Conservation (phyloP, 2,888 invertebrate genomes). For the Pyrrhosoma nymphula region DNA sequence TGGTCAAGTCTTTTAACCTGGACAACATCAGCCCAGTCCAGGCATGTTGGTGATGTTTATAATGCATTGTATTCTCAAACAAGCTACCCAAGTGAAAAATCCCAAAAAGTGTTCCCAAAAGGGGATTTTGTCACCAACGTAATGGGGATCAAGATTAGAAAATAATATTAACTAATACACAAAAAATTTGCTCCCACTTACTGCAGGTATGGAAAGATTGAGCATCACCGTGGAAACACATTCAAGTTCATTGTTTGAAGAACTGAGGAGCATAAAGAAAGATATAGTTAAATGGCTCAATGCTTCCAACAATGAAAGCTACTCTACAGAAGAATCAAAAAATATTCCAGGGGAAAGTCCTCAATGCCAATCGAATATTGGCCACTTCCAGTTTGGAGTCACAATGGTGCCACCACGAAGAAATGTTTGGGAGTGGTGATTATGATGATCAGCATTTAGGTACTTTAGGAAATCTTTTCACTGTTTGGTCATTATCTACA, state of each 20-base stretch:
- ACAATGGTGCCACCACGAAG: neutral
- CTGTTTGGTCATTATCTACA: too few species aligned
- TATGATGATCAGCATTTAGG: neutral
- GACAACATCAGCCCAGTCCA: too few species aligned
- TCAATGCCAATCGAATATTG: neutral
- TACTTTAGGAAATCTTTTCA: too few species aligned
- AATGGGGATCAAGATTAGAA: too few species aligned
- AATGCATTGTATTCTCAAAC: too few species aligned
- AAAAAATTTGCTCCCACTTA: neutral
- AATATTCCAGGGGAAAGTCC: neutral
- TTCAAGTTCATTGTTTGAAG: neutral
- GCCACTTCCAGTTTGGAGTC: neutral
- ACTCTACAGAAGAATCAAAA: neutral
- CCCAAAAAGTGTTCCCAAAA: too few species aligned
- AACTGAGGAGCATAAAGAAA: neutral
- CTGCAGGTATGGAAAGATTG: neutral
- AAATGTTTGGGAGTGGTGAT: neutral
- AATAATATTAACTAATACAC: too few species aligned
- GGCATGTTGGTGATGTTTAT: too few species aligned
- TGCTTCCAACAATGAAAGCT: neutral
- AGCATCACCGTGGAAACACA: neutral
- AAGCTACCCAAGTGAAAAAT: too few species aligned
- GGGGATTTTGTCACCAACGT: too few species aligned
- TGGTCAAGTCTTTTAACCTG: too few species aligned
- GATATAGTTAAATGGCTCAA: neutral